phyloP scores from a whole-genome alignment of 2,888 invertebrate species.

The Tinea trinotella region DNA sequence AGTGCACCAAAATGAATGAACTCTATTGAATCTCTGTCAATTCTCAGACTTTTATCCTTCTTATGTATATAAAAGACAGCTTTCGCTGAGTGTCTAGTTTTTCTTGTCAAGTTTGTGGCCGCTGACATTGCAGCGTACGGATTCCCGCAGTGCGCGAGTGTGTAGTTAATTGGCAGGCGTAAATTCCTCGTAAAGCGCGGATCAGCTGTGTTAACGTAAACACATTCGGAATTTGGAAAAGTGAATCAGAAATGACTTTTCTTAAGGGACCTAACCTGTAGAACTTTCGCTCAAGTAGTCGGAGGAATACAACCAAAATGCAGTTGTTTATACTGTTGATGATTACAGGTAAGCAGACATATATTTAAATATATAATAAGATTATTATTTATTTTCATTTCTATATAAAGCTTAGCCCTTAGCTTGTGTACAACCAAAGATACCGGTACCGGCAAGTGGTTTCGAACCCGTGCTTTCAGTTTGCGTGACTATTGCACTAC shows the following conservation, averaged over 20 bases:
- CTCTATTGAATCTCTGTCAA: background rate
- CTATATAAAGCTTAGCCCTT: no score
- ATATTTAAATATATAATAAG: no score
- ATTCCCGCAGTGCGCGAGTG: conserved; percentile 69
- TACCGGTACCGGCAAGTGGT: no score
- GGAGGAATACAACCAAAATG: conserved; percentile 37
- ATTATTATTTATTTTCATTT: no score
- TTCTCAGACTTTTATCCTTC: background rate
- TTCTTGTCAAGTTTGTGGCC: conserved; percentile 60
- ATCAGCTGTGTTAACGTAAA: conserved; percentile 68
- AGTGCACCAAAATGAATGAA: conserved; percentile 2
- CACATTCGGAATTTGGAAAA: conserved; percentile 40
- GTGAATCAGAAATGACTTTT: conserved; percentile 24
- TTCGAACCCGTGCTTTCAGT: no score
- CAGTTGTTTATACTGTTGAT: conserved; percentile 53
- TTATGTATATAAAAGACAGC: conserved; percentile 29
- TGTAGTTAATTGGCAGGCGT: conserved; percentile 64
- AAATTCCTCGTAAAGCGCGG: conserved; percentile 35
- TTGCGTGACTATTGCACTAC: no score
- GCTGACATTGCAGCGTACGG: conserved; percentile 70
- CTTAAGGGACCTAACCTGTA: conserved; percentile 7
- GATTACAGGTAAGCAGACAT: conserved; percentile 61
- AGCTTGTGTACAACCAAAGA: no score
- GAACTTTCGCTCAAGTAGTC: background rate
- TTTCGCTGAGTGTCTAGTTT: conserved; percentile 62